Evolutionary conservation across 2,888 invertebrate species (phyloP).

Genomic region (Leptogaster cylindrica): DNA sequence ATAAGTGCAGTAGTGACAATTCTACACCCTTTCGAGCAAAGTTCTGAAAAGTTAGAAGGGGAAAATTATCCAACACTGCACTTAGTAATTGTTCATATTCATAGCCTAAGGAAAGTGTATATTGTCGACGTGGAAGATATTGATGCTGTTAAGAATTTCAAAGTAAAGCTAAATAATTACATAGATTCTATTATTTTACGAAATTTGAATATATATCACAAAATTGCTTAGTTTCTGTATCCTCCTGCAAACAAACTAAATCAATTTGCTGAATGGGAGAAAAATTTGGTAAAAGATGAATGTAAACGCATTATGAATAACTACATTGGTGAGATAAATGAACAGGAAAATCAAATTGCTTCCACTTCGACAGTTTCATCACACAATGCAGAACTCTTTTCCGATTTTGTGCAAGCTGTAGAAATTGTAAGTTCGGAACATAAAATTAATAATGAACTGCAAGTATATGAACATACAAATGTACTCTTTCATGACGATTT

Average conservation of each 20-base stretch:
- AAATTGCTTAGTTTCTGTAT: constrained; percentile 48
- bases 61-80: no score
- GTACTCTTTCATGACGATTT: constrained; percentile 26
- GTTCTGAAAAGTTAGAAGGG: no score
- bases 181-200: no score
- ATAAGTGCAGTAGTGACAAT: constrained; percentile 37
- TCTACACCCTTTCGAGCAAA: constrained; percentile 22
- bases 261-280: constrained; percentile 43
- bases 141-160: no score
- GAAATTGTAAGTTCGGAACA: constrained; percentile 27
- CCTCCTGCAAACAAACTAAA: constrained; percentile 46
- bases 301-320: constrained; percentile 44
- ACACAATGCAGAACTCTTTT: constrained; percentile 15
- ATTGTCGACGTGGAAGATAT: no score
- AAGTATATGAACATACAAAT: constrained; percentile 27
- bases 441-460: constrained; percentile 32
- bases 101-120: no score
- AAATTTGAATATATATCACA: constrained; percentile 43
- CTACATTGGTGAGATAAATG: constrained; percentile 35
- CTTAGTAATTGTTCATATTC: no score
- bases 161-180: no score
- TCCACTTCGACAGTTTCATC: constrained; percentile 16
- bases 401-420: constrained; percentile 29
- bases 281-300: constrained; percentile 37
- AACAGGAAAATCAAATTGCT: constrained; percentile 24